Evolutionary conservation across 1,140 invertebrate species (phyloP), one percentile per base, ranked within the genome.

Genomic region (Cotesia glomerata): DNA sequence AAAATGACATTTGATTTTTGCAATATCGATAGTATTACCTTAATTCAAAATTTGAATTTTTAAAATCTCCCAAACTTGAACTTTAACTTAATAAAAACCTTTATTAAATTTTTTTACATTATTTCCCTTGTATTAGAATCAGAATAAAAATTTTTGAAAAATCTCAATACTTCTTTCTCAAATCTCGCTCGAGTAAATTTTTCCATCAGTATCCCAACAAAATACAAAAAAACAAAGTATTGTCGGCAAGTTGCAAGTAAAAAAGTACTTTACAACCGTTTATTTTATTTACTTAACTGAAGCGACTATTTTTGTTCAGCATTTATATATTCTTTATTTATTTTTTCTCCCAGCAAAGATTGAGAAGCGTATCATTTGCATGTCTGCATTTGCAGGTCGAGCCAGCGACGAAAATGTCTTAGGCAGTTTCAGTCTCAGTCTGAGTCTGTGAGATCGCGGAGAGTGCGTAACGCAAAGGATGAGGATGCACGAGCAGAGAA

Each of bases 391-490:
- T 49, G 66, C 54, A 69, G 65, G 32, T 69, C 34, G 39, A 26
- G 62, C 36, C 45, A 62, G 36, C 56, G 35, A 58, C 32, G 35
- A 69, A 69, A 69, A 69, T 45, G 59, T 18, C 26, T 8, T 7
- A 26, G 68, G 59, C 16, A 62, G 5, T 36, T 5, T 9, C 7
- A 7, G 5, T 36, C 39, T 9, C 7, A 7, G 39, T 26, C 26
- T 26, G 26, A 26, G 39, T 11, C 35, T 14, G 35, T 62, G 81
- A 79, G 83, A 83, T 84, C 84, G 85, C 35, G 9, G 35, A 49
- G 81, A 79, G 83, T 84, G 85, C 85, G 85, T 86, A 86, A 86
- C 82, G 83, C 84, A 74, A 52, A 63, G 63, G 36, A 54, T 11
- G 39, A 45, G 54, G 26, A 51, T 56, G 26, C 49, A 69, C 36